Evolutionary conservation across 2,888 invertebrate genomes (phyloP), one percentile per base, ranked within the genome.

Genomic region (Drosophila robusta): DNA sequence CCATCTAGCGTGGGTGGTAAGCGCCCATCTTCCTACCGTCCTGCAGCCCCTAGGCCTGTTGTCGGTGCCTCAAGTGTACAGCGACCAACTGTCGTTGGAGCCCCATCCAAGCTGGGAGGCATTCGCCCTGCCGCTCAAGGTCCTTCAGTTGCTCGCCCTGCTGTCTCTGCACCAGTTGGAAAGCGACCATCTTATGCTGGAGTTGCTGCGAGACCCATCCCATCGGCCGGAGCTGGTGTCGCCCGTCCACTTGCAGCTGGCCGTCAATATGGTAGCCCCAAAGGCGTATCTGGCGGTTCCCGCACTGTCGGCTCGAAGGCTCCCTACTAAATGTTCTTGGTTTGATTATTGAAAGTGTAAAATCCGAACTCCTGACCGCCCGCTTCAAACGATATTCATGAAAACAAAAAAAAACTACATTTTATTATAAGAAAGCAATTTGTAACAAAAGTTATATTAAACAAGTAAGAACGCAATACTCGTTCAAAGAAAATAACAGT

Each of bases 71-170:
- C 22, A 9, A 9, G 16, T n/a, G 9, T 1, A 4, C 46, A 12
- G n/a, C 60, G 32, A 11, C 39, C 39, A 24, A 26, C n/a, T 16
- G 24, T 58, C 7, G 3, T 39, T 8, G 41, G 41, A 24, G 49
- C 14, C 16, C 57, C 57, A 22, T 8, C 14, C 4, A 41, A 14
- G 7, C 8, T 45, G 2, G 44, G 51, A 24, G 29, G 54, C 9
- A 12, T 22, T 32, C 57, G 41, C 6, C 22, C 41, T 14, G 24
- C 0, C 14, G 14, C n/a, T 8, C 11, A 18, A 4, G 41, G 32
- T 8, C 8, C 22, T 16, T 5, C 12, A 14, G 46, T 18, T 3
- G 22, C 32, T 29, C 16, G 18, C 8, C 18, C 38, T 47, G n/a
- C 12, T 24, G 7, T 5, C 26, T 6, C 26, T 5, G 22, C 12